A percentile compares a stretch with the other conserved stretches of the same genome.
Conservation (phyloP, 2,113 vertebrate species). For the Ctenodactylus gundi region DNA sequence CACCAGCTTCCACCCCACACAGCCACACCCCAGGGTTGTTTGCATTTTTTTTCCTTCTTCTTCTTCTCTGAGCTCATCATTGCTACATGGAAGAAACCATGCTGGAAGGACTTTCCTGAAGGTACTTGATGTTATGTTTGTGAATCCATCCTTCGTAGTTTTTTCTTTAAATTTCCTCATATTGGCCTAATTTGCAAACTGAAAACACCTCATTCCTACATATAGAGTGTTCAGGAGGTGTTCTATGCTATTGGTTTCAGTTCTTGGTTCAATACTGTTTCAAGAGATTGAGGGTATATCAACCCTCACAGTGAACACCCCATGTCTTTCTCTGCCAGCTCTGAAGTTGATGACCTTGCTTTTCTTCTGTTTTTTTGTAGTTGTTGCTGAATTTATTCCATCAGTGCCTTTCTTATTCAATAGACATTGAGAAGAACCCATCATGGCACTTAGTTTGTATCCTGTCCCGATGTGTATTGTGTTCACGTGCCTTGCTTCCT, state of each 20-base stretch:
- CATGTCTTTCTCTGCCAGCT: not conserved
- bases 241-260: no score
- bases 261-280: not conserved
- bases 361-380: not conserved
- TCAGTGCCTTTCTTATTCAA: no score
- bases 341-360: not conserved
- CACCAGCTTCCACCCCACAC: not conserved
- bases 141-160: not conserved
- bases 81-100: not conserved
- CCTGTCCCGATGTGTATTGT: not conserved
- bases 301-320: not conserved
- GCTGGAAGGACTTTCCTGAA: no score
- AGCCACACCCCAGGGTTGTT: not conserved
- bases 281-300: not conserved
- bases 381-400: not conserved
- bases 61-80: not conserved
- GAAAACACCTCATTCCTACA: not conserved
- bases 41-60: not conserved
- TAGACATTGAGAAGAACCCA: not conserved
- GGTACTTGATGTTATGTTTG: not conserved
- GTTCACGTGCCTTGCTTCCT: not conserved
- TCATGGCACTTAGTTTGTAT: not conserved
- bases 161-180: not conserved
- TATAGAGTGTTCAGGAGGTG: no score
- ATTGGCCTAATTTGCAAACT: not conserved